A percentile compares a stretch with the other conserved stretches of the same genome.
These are phyloP conservation scores for Molanna angustata DNA, from an alignment of 2,888 invertebrate genomes.

Conservation along the genomic window DNA sequence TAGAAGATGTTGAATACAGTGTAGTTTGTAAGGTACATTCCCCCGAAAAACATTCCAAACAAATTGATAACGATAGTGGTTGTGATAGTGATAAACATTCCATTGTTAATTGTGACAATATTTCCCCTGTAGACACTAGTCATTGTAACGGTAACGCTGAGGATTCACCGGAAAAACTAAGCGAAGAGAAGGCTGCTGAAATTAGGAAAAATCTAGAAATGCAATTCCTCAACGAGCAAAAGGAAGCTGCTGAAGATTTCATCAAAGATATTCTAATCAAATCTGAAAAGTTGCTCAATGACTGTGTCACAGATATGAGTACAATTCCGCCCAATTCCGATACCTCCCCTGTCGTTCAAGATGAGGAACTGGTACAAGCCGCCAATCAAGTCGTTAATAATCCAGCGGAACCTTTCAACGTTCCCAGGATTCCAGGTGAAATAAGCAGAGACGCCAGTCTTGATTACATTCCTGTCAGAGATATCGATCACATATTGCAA, in stretches of 20 bases:
- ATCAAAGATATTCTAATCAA: conserved; percentile 51
- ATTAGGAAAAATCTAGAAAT: conserved; percentile 32
- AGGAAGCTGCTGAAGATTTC: conserved; percentile 51
- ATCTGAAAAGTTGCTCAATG: conserved; percentile 51
- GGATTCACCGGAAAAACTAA: conserved; percentile 31
- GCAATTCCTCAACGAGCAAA: conserved; percentile 37
- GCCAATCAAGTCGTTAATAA: conserved; percentile 45
- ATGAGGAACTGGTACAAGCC: conserved; percentile 54
- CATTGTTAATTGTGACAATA: conserved; percentile 32
- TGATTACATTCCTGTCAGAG: conserved; percentile 53
- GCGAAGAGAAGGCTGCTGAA: conserved; percentile 30
- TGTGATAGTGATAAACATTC: conserved; percentile 45
- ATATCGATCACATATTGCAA: conserved; percentile 41
- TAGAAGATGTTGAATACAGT: conserved; percentile 52
- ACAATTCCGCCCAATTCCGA: conserved; percentile 23
- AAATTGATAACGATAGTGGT: conserved; percentile 42
- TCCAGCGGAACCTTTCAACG: conserved; percentile 20
- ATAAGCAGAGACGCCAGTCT: conserved; percentile 47
- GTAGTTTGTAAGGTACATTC: conserved; percentile 64
- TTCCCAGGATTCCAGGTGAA: conserved; percentile 20
- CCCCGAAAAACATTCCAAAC: conserved; percentile 43
- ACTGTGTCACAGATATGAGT: conserved; percentile 40
- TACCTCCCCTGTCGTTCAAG: conserved; percentile 48
- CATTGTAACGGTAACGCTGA: conserved; percentile 42
- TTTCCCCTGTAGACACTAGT: conserved; percentile 36